Conservation (phyloP, 2,113 vertebrate species). For the Carettochelys insculpta region DNA sequence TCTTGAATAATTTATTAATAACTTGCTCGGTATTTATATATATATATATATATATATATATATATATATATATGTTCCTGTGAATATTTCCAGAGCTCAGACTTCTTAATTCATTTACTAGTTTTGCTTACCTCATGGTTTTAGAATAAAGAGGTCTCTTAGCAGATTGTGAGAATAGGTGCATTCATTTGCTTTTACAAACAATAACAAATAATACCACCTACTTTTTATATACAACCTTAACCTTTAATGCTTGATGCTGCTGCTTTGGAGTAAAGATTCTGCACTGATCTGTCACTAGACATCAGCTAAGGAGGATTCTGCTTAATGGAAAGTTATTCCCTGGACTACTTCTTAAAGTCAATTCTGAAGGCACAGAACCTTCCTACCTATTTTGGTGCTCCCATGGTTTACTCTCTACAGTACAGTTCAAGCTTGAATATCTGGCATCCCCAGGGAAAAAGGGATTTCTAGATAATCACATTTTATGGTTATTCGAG, state of each 20-base stretch:
- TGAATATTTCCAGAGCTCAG: no score
- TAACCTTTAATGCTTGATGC: background rate
- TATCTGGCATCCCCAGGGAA: no score
- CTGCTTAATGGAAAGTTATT: background rate
- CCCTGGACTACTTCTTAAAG: background rate
- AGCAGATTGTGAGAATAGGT: background rate
- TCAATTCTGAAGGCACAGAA: background rate
- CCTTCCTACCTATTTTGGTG: background rate
- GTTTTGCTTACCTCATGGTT: background rate
- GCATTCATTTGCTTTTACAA: background rate
- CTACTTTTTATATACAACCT: background rate
- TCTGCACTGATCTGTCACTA: conserved; percentile 26
- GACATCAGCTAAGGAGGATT: conserved; percentile 21
- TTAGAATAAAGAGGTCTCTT: background rate
- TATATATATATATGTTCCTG: no score
- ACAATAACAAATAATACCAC: background rate
- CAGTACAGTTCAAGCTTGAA: no score
- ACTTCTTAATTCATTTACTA: no score
- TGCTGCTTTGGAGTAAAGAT: background rate
- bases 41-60: no score
- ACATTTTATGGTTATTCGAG: no score
- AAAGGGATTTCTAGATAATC: no score
- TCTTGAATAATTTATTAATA: no score
- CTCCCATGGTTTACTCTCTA: background rate
- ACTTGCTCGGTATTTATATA: no score